These are phyloP conservation scores for Caenorhabditis sp. DNA, from an alignment of 2,888 invertebrate species.

Conservation along the genomic window DNA sequence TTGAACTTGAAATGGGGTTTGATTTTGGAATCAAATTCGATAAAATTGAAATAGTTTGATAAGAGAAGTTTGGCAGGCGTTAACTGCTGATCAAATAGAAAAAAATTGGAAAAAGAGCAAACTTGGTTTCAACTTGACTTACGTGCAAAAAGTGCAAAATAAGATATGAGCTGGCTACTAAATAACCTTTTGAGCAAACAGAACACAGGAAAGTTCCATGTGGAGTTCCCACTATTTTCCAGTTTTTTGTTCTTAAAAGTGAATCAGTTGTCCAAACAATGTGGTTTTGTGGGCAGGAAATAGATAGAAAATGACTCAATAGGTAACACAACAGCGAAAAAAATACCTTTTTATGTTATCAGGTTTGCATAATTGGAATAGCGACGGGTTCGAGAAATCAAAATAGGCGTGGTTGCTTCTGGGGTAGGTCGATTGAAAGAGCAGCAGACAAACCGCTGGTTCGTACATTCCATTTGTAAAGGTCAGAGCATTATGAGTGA, in stretches of 20 bases:
- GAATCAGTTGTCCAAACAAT: slow-evolving; percentile 50
- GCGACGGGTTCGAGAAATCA: slow-evolving; percentile 33
- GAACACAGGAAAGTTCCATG: slow-evolving; percentile 4
- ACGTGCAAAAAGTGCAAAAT: slow-evolving; percentile 27
- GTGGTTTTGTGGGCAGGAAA: slow-evolving; percentile 21
- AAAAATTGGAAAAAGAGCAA: slow-evolving; percentile 43
- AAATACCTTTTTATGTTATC: slow-evolving; percentile 29
- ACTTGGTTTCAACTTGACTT: slow-evolving; percentile 42
- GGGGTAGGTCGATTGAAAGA: slow-evolving; percentile 5
- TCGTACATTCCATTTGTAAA: slow-evolving; percentile 35
- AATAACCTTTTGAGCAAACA: slow-evolving; percentile 2
- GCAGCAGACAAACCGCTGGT: slow-evolving; percentile 12
- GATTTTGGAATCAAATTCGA: slow-evolving; percentile 8
- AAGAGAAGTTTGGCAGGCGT: slow-evolving; percentile 48
- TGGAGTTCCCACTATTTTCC: slow-evolving; percentile 17
- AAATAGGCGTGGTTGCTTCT: slow-evolving; percentile 36
- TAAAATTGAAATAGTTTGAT: slow-evolving; percentile 10
- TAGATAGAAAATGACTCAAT: slow-evolving; percentile 47
- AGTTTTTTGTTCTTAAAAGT: slow-evolving; percentile 32
- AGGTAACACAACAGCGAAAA: background rate
- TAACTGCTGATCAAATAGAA: slow-evolving; percentile 57
- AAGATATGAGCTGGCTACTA: background rate
- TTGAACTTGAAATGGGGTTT: background rate
- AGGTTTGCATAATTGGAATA: slow-evolving; percentile 40
- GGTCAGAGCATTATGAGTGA: slow-evolving; percentile 41